Conservation (phyloP, 2,113 vertebrate genomes). For the Lucifuga dentata region DNA sequence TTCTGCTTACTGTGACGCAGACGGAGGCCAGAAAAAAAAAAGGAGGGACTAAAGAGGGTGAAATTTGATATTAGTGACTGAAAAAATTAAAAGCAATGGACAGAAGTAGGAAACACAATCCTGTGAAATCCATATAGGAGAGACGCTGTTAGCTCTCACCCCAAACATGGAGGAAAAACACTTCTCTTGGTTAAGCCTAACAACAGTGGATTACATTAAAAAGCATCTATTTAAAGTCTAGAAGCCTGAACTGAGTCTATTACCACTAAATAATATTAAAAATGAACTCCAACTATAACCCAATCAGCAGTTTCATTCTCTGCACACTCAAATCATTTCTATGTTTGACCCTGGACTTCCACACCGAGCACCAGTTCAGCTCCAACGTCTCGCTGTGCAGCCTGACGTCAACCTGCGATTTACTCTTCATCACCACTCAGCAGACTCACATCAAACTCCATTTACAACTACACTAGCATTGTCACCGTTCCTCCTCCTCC, state of each 20-base stretch:
- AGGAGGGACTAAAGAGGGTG: constrained; percentile 1
- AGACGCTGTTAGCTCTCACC: constrained; percentile 44
- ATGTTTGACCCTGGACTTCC: no score
- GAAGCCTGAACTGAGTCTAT: constrained; percentile 70
- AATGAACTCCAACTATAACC: constrained; percentile 47
- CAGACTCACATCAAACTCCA: constrained; percentile 58
- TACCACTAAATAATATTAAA: constrained; percentile 66
- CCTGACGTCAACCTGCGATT: constrained; percentile 61
- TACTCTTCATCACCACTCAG: constrained; percentile 50
- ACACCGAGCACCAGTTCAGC: not conserved
- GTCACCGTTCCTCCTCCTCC: constrained; percentile 18
- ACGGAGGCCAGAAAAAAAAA: constrained; percentile 5
- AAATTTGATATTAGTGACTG: constrained; percentile 32
- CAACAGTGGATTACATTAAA: constrained; percentile 49
- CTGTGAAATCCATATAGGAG: constrained; percentile 37
- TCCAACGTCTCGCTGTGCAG: constrained; percentile 32
- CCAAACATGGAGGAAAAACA: constrained; percentile 33
- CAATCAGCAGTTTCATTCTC: constrained; percentile 52
- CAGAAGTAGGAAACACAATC: constrained; percentile 41
- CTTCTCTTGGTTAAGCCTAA: constrained; percentile 54
- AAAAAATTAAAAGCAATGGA: constrained; percentile 6
- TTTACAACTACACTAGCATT: constrained; percentile 54
- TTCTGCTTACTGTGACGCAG: constrained; percentile 12
- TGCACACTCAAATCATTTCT: constrained; percentile 16
- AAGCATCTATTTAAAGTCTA: constrained; percentile 65